Percentiles rank a stretch among this genome's conserved stretches.
Evolutionary conservation across 2,113 vertebrate genomes (phyloP).

Genomic region (Dasyurus viverrinus): DNA sequence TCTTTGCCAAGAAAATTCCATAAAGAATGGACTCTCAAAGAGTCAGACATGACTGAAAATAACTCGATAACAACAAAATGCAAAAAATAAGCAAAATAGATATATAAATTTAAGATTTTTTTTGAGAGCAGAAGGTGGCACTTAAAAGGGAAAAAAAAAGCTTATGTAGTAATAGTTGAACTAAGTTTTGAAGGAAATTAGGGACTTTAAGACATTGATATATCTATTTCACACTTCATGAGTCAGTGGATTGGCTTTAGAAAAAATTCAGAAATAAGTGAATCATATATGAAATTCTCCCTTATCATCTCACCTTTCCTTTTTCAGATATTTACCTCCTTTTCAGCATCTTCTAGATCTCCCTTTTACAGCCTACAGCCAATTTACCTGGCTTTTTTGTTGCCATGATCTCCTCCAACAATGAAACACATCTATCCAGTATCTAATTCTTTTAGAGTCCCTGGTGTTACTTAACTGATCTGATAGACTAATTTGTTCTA

Average conservation of each 20-base stretch:
- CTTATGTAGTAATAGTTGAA: background rate
- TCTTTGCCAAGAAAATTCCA: background rate
- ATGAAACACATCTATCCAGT: background rate
- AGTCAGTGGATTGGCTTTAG: background rate
- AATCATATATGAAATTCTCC: background rate
- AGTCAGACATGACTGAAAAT: background rate
- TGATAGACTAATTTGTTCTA: background rate
- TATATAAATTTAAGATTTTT: background rate
- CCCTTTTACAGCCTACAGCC: background rate
- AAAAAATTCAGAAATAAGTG: background rate
- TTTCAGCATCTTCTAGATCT: background rate
- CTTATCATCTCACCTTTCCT: background rate
- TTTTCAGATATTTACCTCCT: background rate
- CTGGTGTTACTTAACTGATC: background rate
- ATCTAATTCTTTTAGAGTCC: background rate
- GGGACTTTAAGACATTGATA: background rate
- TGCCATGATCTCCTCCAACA: background rate
- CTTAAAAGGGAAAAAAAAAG: background rate
- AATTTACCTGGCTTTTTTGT: background rate
- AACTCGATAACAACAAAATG: background rate
- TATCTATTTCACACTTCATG: background rate
- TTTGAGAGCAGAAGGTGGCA: background rate
- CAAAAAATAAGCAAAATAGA: background rate
- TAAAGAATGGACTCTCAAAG: background rate
- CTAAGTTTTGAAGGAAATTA: background rate